Evolutionary conservation across 2,113 vertebrate species (phyloP), one percentile per base, ranked within the genome.

Genomic region (Gallinago jamesoni): DNA sequence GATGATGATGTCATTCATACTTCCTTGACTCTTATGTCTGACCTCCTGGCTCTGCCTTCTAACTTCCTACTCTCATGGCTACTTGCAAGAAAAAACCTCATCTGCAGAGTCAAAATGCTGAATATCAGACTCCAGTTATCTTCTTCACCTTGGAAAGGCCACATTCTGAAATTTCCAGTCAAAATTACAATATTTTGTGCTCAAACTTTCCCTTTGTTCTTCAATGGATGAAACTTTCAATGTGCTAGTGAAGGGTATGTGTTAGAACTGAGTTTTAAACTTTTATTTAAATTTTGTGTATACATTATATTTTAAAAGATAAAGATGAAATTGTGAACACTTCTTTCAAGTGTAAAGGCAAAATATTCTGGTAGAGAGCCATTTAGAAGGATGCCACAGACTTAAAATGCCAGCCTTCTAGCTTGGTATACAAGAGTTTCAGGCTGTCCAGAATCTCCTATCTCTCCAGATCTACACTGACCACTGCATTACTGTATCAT

Each of bases 1-100:
- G 93, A 97, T 96, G 96, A 98, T 98, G 98, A 98, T 98, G 98
- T 98, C 98, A 97, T 96, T 97, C 90, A 98, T 98, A 97, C 97
- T 98, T 98, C 93, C 94, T 90, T 95, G 87, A 96, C 84, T 97
- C 91, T 89, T 74, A 91, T 86, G 77, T 92, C 93, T 97, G 93
- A 97, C 96, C 93, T 93, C 86, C 67, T 87, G 85, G 73, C 97
- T 97, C 86, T 94, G 95, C 87, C 62, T 94, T 87, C 92, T 84
- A 90, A 87, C 80, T 96, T 97, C 84, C 69, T 97, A 80, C 78
- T 97, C 96, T 96, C 89, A 90, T 53, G 83, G 89, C 78, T 78
- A 80, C 57, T 96, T 84, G 72, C 55, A 94, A 87, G 50, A 81
- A 89, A 94, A 84, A 83, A 88, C 64, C 33, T 45, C 79, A 57